phyloP scores from a whole-genome alignment of 2,113 vertebrate genomes.

The Chloroceryle aenea region DNA sequence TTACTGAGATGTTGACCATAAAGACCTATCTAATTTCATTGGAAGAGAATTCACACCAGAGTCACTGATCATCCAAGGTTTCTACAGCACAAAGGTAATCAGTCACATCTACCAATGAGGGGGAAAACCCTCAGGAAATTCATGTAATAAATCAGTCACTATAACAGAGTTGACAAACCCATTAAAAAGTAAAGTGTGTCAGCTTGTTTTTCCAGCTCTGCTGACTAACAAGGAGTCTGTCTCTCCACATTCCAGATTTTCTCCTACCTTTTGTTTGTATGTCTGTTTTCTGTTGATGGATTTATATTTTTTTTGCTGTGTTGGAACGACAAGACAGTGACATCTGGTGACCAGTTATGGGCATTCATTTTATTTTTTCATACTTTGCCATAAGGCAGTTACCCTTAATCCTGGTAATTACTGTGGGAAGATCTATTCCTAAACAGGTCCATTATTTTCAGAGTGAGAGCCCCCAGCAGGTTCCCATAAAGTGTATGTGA shows the following conservation, averaged over 20 bases:
- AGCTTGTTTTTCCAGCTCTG: not conserved
- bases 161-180: not conserved
- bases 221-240: not conserved
- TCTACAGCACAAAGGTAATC: not conserved
- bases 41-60: not conserved
- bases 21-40: not conserved
- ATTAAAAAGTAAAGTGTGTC: rapidly evolving
- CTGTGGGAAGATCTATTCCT: not conserved
- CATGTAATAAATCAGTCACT: not conserved
- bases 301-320: not conserved
- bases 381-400: not conserved
- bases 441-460: not conserved
- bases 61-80: not conserved
- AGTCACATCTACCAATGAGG: not conserved
- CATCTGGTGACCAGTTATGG: slow-evolving; percentile 20
- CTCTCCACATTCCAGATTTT: not conserved
- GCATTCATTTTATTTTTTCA: not conserved
- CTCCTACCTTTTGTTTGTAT: not conserved
- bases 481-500: not conserved
- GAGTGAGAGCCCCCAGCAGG: not conserved
- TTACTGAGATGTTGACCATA: not conserved
- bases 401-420: not conserved
- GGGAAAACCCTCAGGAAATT: not conserved
- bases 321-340: slow-evolving; percentile 13
- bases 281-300: not conserved